phyloP scores from a whole-genome alignment of 2,113 vertebrate genomes.

The Coptodon bakossiorum region DNA sequence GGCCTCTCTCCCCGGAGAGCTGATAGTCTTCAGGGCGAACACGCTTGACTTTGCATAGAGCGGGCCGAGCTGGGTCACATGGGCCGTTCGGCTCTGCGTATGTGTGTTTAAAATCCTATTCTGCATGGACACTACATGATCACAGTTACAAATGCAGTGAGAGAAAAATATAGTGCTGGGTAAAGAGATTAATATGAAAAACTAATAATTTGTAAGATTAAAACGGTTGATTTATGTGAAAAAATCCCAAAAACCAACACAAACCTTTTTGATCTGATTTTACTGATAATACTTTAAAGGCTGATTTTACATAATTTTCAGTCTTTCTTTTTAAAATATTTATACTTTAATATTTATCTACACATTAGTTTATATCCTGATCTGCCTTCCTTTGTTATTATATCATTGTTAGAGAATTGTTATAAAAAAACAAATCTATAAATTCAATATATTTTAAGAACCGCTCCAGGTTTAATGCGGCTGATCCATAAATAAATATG shows the following conservation, averaged over 20 bases:
- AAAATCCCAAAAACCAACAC: not conserved
- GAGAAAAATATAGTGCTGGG: not conserved
- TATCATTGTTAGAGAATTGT: not conserved
- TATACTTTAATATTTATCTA: not conserved
- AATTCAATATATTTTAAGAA: not conserved
- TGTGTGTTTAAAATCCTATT: not conserved
- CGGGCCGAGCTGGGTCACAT: conserved; percentile 1
- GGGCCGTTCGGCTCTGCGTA: not conserved
- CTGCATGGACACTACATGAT: not conserved
- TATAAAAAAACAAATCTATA: not conserved
- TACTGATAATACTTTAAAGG: not conserved
- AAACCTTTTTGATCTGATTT: not conserved
- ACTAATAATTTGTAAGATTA: not conserved
- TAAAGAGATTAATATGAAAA: not conserved
- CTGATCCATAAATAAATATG: not conserved
- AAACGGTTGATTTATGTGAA: not conserved
- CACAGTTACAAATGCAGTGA: not conserved
- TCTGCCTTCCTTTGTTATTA: not conserved
- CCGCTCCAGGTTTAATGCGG: not conserved
- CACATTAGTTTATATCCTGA: not conserved
- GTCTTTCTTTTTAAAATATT: not conserved
- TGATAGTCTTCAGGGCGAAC: conserved; percentile 60
- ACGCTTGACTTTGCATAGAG: conserved; percentile 58
- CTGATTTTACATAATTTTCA: not conserved
- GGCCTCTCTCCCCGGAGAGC: conserved; percentile 55